phyloP scores from a whole-genome alignment of 2,113 vertebrate genomes.

The Phainopepla nitens region DNA sequence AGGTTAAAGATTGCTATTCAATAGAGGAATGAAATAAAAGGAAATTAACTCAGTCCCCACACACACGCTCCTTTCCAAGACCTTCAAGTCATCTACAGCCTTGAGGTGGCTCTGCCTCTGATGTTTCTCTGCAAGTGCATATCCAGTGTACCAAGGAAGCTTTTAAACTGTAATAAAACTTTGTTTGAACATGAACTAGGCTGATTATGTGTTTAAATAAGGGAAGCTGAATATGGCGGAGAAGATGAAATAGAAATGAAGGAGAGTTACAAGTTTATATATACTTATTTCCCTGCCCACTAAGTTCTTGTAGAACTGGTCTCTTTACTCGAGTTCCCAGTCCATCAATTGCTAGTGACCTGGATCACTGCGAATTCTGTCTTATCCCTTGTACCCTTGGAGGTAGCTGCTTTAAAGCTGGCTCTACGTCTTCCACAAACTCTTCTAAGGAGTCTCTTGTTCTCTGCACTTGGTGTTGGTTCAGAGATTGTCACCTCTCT shows the following conservation, averaged over 20 bases:
- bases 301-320: not conserved
- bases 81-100: not conserved
- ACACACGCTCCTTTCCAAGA: not conserved
- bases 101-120: not conserved
- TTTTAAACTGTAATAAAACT: not conserved
- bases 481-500: not conserved
- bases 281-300: not conserved
- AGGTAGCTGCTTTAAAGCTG: not conserved
- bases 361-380: not conserved
- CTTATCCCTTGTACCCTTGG: not conserved
- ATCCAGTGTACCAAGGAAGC: not conserved
- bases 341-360: not conserved
- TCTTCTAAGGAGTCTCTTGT: not conserved
- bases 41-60: not conserved
- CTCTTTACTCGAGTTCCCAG: not conserved
- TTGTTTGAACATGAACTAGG: not conserved
- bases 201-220: not conserved
- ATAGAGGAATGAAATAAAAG: not conserved
- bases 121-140: not conserved
- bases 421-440: rapidly evolving
- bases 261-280: not conserved
- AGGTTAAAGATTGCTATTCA: not conserved
- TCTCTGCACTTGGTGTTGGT: not conserved
- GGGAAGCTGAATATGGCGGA: not conserved
- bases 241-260: not conserved